phyloP scores from a whole-genome alignment of 2,113 vertebrate genomes.

The Phrynosoma platyrhinos region DNA sequence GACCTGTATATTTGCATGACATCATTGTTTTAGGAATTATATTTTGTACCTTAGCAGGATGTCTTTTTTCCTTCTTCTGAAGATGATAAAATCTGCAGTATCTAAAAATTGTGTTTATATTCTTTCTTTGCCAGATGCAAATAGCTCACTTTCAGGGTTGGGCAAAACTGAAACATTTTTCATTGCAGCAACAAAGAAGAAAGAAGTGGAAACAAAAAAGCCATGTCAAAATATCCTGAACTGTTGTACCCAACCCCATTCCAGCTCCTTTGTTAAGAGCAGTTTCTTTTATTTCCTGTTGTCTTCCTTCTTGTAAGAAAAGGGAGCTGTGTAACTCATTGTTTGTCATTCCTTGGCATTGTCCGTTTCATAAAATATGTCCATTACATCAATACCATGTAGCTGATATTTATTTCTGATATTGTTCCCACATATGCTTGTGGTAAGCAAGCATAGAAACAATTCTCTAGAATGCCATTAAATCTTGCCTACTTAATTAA shows the following conservation, averaged over 20 bases:
- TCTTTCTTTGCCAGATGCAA: conserved; percentile 64
- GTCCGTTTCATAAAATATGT: conserved; percentile 74
- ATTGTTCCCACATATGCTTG: conserved; percentile 63
- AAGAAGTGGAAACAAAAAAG: conserved; percentile 80
- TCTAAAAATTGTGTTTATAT: conserved; percentile 58
- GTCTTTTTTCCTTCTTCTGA: conserved; percentile 47
- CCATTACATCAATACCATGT: conserved; percentile 63
- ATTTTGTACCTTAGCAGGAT: conserved; percentile 53
- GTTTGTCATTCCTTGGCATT: conserved; percentile 84
- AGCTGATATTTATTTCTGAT: conserved; percentile 61
- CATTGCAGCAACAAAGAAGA: conserved; percentile 81
- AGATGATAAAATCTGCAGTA: conserved; percentile 42
- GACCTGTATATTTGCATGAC: conserved; percentile 59
- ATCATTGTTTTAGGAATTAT: conserved; percentile 44
- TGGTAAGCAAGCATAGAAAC: conserved; percentile 41
- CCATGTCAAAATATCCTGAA: conserved; percentile 78
- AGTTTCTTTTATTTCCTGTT: conserved; percentile 76
- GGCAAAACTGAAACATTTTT: conserved; percentile 74
- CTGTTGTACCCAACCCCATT: conserved; percentile 69
- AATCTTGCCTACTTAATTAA: neutral
- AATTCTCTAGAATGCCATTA: conserved; percentile 46
- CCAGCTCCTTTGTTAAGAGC: conserved; percentile 83
- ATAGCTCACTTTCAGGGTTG: conserved; percentile 72
- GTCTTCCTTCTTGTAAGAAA: conserved; percentile 82
- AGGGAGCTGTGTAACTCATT: conserved; percentile 81